Conservation (phyloP, 2,888 invertebrate species). For the Stegana nigrithorax region DNA sequence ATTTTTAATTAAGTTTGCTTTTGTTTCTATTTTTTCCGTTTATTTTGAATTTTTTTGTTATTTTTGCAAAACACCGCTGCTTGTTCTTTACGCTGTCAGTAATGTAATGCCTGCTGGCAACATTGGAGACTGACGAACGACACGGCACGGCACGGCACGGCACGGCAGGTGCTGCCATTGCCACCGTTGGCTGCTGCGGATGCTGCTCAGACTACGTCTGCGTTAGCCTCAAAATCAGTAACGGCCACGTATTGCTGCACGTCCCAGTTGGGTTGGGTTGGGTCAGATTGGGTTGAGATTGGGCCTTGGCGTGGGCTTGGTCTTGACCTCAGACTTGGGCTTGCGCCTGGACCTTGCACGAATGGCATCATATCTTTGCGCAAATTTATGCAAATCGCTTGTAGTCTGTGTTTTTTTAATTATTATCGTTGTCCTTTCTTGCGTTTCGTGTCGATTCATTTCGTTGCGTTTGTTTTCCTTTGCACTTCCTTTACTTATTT, state of each 20-base stretch:
- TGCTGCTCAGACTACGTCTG: too few relatives aligned
- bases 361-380: slow-evolving; percentile 39
- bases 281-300: too few relatives aligned
- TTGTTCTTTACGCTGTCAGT: not conserved
- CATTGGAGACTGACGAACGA: not conserved
- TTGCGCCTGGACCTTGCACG: not conserved
- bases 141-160: not conserved
- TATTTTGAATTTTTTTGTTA: not conserved
- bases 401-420: slow-evolving; percentile 18
- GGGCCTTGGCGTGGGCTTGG: too few relatives aligned
- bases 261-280: too few relatives aligned
- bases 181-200: too few relatives aligned
- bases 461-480: not conserved
- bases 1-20: slow-evolving; percentile 53
- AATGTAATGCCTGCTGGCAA: not conserved
- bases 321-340: not conserved
- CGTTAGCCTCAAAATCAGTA: too few relatives aligned
- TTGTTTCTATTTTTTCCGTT: not conserved
- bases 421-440: slow-evolving; percentile 9
- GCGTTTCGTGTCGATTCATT: not conserved
- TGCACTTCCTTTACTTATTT: not conserved
- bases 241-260: too few relatives aligned
- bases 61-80: not conserved
- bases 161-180: not conserved
- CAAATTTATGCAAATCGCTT: slow-evolving; percentile 58